Percentiles rank a stretch among this genome's conserved stretches.
Evolutionary conservation across 2,888 invertebrate species (phyloP).

Genomic region (Liodrosophila aerea): DNA sequence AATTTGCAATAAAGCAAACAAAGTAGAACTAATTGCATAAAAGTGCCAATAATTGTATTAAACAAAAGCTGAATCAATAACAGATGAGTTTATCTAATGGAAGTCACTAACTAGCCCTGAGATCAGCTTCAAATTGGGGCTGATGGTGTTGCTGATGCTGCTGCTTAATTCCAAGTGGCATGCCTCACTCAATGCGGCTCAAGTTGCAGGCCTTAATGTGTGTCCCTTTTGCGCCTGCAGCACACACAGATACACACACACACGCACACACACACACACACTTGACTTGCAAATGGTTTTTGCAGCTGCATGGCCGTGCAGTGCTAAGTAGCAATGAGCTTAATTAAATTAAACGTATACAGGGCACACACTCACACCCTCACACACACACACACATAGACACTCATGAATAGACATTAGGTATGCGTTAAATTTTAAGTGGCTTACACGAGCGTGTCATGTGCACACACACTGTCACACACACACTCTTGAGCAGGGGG

Average conservation of each 20-base stretch:
- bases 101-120: too few relatives aligned
- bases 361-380: too few relatives aligned
- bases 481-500: conserved; percentile 48
- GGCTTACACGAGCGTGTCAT: conserved; percentile 70
- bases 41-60: too few relatives aligned
- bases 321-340: conserved; percentile 64
- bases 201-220: too few relatives aligned
- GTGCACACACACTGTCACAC: conserved; percentile 54
- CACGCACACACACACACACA: conserved; percentile 20
- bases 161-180: too few relatives aligned
- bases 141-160: too few relatives aligned
- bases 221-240: conserved; percentile 3
- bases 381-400: conserved; percentile 4
- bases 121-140: too few relatives aligned
- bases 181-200: too few relatives aligned
- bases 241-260: conserved; percentile 6
- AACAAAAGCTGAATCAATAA: too few relatives aligned
- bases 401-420: conserved; percentile 69
- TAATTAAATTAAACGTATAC: conserved; percentile 66
- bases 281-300: conserved; percentile 73
- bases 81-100: too few relatives aligned
- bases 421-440: conserved; percentile 73
- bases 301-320: conserved; percentile 53
- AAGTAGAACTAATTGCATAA: too few relatives aligned
- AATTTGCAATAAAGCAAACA: too few relatives aligned